Percentiles rank a stretch among this genome's conserved stretches.
Evolutionary conservation across 2,797 vertebrate genomes (phyloP).

Genomic region (Sarcoramphus papa): DNA sequence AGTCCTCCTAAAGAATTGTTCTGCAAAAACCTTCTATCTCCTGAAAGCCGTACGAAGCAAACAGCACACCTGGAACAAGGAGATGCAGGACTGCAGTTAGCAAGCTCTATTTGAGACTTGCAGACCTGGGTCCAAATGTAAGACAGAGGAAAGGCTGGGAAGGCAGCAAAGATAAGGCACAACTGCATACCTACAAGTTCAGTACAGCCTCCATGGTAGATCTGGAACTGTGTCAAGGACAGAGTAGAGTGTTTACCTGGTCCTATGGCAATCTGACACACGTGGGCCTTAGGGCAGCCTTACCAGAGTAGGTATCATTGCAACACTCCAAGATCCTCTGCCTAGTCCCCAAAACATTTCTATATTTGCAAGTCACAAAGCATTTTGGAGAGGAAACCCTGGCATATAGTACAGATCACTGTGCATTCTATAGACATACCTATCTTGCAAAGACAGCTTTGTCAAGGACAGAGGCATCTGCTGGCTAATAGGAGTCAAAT

Average conservation of each 20-base stretch:
- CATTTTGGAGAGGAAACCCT: neutral
- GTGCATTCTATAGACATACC: neutral
- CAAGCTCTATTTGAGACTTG: neutral
- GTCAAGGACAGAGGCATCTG: slow-evolving; percentile 33
- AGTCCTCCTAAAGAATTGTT: neutral
- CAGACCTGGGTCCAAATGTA: neutral
- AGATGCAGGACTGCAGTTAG: neutral
- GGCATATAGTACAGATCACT: neutral
- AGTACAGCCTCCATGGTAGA: neutral
- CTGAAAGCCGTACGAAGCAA: neutral
- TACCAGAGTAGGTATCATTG: neutral
- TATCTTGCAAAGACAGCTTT: neutral
- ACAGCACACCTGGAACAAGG: neutral
- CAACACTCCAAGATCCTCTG: neutral
- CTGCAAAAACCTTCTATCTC: neutral
- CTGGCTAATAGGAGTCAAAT: slow-evolving; percentile 4
- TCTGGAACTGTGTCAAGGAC: neutral
- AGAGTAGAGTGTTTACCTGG: neutral
- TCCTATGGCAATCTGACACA: neutral
- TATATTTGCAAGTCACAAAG: neutral
- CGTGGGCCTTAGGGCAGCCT: neutral
- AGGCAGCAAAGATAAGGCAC: neutral
- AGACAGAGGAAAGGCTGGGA: neutral
- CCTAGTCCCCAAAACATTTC: neutral
- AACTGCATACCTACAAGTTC: neutral